Percentiles rank a stretch among this genome's conserved stretches.
Conservation (phyloP, 1,140 invertebrate species). For the Antheraea pernyi region DNA sequence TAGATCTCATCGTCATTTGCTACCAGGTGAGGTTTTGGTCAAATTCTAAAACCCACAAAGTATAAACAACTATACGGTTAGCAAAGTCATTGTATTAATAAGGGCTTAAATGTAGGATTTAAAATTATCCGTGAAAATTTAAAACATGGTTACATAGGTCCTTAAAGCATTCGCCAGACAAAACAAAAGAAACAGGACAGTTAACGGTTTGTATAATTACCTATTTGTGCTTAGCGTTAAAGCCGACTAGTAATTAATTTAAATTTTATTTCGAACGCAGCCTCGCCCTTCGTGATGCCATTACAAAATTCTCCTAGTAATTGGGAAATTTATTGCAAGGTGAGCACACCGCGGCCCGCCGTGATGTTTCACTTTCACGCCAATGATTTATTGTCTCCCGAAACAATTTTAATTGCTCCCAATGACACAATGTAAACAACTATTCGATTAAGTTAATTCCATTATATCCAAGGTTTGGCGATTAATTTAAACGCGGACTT, state of each 20-base stretch:
- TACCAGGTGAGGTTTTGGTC: no score
- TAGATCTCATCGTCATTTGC: no score
- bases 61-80: no score
- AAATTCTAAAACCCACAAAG: no score
- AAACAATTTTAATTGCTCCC: slow-evolving; percentile 77
- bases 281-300: slow-evolving; percentile 42
- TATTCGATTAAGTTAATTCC: slow-evolving; percentile 78
- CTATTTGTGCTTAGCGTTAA: slow-evolving; percentile 1
- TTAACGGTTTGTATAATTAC: background rate
- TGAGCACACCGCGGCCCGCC: slow-evolving; percentile 52
- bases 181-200: background rate
- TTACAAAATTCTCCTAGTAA: slow-evolving; percentile 66
- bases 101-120: no score
- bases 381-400: slow-evolving; percentile 74
- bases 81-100: no score
- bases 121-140: no score
- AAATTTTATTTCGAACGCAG: slow-evolving; percentile 47
- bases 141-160: no score
- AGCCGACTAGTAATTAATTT: slow-evolving; percentile 57
- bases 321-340: slow-evolving; percentile 77
- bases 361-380: slow-evolving; percentile 76
- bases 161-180: background rate
- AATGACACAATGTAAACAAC: slow-evolving; percentile 77
- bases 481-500: slow-evolving; percentile 67
- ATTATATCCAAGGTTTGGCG: slow-evolving; percentile 56